Base-by-base conservation (phyloP, 2,888 invertebrate species). In the Gymnoscelis rufifasciata region DNA sequence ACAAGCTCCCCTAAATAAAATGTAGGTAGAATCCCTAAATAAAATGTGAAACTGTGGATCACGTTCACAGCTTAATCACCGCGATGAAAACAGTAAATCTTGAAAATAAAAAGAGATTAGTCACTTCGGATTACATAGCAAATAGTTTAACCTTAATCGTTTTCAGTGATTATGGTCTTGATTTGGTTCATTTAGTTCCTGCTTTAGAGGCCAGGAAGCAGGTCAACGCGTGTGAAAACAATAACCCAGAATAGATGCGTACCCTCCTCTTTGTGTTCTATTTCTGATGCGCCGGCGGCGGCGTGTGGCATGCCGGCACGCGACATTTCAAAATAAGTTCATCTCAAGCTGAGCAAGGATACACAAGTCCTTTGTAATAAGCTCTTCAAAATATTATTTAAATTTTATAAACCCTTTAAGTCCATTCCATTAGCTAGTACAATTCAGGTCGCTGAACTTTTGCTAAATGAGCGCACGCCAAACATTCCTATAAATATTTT, bases 401-500 rank as follows among this genome's bases (percentile, higher is more conserved):
- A 23, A 24, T n/a, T n/a, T n/a, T n/a, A 45, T 13, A 4, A 15
- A 15, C 6, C 6, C 10, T 7, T 1, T 13, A 24, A 10, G 14
- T 31, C 24, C 7, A 15, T 10, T n/a, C 19, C 12, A 24, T 44
- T 43, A 8, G 41, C 15, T 15, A 37, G 45, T 47, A 44, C 52
- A 51, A 58, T 56, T 59, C 57, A 59, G 56, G 54, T 77, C 77
- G 64, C 52, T 66, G 78, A 74, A 75, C 76, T 68, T 61, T 56
- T 47, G 52, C 2, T 50, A 15, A 61, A 60, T 51, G 61, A 65
- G 62, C 60, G 55, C 49, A 57, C 66, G 71, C 68, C 62, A 72
- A 72, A 68, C 60, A 52, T 75, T 19, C 3, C 84, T 88, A 87
- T 80, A 87, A 77, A 83, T 84, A 86, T 77, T 71, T 68, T 13